These are phyloP conservation scores for Neostethus bicornis DNA, from an alignment of 2,797 vertebrate genomes.

Conservation along the genomic window DNA sequence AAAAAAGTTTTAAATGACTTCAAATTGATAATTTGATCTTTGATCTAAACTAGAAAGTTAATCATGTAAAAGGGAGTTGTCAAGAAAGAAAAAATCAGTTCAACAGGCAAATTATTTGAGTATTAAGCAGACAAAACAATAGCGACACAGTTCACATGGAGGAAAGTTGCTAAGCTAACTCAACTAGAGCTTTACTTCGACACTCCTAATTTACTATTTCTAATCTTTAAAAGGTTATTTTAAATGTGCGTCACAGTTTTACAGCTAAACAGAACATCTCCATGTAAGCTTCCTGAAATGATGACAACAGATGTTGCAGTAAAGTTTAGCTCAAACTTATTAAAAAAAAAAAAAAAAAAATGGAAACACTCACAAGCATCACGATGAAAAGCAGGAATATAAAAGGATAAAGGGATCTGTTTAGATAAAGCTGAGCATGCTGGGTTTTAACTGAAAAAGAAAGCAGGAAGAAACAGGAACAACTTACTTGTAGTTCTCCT, in stretches of 20 bases:
- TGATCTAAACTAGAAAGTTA: not conserved
- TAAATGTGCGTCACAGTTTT: slow-evolving; percentile 10
- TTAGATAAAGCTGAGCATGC: slow-evolving; percentile 53
- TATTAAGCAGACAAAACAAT: slow-evolving; percentile 41
- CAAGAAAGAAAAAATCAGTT: not conserved
- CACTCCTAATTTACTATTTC: not conserved
- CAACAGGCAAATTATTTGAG: slow-evolving; percentile 10
- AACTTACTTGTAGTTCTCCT: slow-evolving; percentile 41
- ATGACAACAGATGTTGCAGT: not conserved
- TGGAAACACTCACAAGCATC: slow-evolving; percentile 68
- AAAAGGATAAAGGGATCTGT: slow-evolving; percentile 24
- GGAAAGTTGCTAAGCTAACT: slow-evolving; percentile 66
- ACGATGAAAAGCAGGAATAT: slow-evolving; percentile 36
- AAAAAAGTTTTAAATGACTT: no score
- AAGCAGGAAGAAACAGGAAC: slow-evolving; percentile 34
- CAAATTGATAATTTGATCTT: no score
- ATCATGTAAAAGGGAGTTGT: not conserved
- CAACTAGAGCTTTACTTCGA: slow-evolving; percentile 9
- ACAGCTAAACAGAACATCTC: slow-evolving; percentile 19
- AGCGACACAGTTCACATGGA: slow-evolving; percentile 40
- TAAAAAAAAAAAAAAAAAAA: slow-evolving; percentile 22
- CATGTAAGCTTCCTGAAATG: slow-evolving; percentile 9
- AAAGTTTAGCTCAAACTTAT: slow-evolving; percentile 35
- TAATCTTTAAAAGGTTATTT: no score
- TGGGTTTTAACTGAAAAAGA: slow-evolving; percentile 20